Evolutionary conservation across 2,888 invertebrate genomes (phyloP).

Genomic region (Lydus trimaculatus): DNA sequence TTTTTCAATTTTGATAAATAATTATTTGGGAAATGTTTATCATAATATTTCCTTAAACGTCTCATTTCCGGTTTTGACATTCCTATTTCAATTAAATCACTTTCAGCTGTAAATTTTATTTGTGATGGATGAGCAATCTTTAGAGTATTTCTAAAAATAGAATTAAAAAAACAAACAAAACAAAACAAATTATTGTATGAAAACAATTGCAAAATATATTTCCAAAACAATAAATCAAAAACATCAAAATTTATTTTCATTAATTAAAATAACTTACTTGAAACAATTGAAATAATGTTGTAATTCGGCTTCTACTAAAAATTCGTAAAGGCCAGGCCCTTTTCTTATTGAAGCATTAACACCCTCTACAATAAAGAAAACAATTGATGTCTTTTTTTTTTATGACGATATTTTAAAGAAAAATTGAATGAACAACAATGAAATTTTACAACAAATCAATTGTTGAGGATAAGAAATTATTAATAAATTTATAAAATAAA

Average conservation of each 20-base stretch:
- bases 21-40: constrained; percentile 92
- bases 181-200: neutral
- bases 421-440: constrained; percentile 5
- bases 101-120: constrained; percentile 92
- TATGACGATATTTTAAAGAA: neutral
- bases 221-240: too few species aligned
- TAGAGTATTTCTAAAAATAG: constrained; percentile 76
- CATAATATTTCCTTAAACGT: constrained; percentile 90
- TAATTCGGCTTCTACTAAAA: constrained; percentile 92
- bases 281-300: constrained; percentile 88
- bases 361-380: constrained; percentile 45
- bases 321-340: constrained; percentile 82
- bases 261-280: constrained; percentile 66
- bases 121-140: constrained; percentile 89
- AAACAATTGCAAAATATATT: too few species aligned
- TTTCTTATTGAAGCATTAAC: constrained; percentile 57
- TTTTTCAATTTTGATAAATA: constrained; percentile 92
- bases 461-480: constrained; percentile 4
- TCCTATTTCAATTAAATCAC: constrained; percentile 90
- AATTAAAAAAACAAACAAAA: constrained; percentile 21
- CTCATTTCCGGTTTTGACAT: constrained; percentile 96
- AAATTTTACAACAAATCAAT: constrained; percentile 10
- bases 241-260: too few species aligned
- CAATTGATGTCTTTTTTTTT: neutral
- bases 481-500: constrained; percentile 8